Percentiles rank a stretch among this genome's conserved stretches.
These are phyloP conservation scores for Lacanobia oleracea DNA, from an alignment of 2,888 invertebrate genomes.

Conservation along the genomic window DNA sequence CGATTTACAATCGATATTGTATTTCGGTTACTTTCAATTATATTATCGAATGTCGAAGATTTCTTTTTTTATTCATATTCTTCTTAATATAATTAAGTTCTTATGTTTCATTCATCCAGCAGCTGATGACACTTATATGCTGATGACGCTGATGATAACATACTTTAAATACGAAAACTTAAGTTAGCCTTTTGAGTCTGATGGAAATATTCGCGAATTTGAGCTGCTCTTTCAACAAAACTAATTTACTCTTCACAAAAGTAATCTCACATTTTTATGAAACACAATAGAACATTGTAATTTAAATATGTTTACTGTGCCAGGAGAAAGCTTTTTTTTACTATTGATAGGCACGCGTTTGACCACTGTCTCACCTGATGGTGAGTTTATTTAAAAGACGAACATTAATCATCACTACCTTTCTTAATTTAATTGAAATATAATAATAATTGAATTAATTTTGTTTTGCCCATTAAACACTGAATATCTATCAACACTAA, in stretches of 20 bases:
- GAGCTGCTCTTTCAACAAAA: background rate
- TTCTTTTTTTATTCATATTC: constrained; percentile 5
- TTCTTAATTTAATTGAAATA: too few relatives aligned
- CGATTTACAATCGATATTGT: constrained; percentile 43
- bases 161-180: background rate
- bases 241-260: background rate
- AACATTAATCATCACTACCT: too few relatives aligned
- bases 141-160: too few relatives aligned
- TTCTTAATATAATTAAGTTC: background rate
- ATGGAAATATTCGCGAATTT: background rate
- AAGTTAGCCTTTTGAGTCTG: background rate
- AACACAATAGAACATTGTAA: background rate
- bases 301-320: background rate
- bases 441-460: too few relatives aligned
- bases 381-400: too few relatives aligned
- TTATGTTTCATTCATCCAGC: background rate
- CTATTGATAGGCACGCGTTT: too few relatives aligned
- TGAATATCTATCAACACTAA: constrained; percentile 45
- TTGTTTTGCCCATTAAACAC: background rate
- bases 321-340: too few relatives aligned
- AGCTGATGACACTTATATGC: background rate
- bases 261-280: background rate
- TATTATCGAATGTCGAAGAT: constrained; percentile 21
- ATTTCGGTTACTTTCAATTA: constrained; percentile 41
- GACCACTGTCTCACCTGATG: too few relatives aligned